phyloP scores from a whole-genome alignment of 2,888 invertebrate species.

The Chymomyza fuscimana region DNA sequence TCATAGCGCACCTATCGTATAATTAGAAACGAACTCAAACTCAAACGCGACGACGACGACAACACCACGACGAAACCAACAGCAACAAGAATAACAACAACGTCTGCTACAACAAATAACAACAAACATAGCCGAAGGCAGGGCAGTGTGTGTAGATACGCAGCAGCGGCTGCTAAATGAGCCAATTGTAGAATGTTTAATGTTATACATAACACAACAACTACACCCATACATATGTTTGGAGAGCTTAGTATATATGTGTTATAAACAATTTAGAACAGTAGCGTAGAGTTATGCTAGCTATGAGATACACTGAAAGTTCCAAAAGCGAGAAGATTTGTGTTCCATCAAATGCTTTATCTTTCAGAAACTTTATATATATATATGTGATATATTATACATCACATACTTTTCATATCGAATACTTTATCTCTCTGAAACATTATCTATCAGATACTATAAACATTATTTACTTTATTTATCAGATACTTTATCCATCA shows the following conservation, averaged over 20 bases:
- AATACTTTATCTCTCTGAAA: too few species aligned
- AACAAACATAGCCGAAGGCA: conserved; percentile 1
- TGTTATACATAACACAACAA: conserved; percentile 39
- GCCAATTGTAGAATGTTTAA: conserved; percentile 65
- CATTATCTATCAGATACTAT: too few species aligned
- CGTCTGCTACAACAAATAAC: conserved; percentile 6
- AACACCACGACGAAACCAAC: conserved; percentile 46
- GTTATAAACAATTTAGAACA: conserved; percentile 13
- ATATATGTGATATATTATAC: too few species aligned
- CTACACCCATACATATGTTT: conserved; percentile 31
- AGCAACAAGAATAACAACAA: conserved; percentile 17
- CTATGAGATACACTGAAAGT: conserved; percentile 4
- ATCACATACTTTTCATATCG: too few species aligned
- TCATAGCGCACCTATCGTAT: conserved; percentile 73
- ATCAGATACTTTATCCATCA: too few species aligned
- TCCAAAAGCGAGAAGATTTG: too few species aligned
- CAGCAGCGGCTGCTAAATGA: conserved; percentile 54
- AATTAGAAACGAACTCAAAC: conserved; percentile 62
- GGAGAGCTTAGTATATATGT: not conserved
- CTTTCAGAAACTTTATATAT: too few species aligned
- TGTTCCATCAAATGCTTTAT: too few species aligned
- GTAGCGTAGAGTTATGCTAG: not conserved
- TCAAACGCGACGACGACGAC: conserved; percentile 46
- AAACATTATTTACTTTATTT: too few species aligned
- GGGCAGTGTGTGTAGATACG: conserved; percentile 43